Evolutionary conservation across 2,888 invertebrate species (phyloP), one percentile per base, ranked within the genome.

Genomic region (Tetragnatha montana): DNA sequence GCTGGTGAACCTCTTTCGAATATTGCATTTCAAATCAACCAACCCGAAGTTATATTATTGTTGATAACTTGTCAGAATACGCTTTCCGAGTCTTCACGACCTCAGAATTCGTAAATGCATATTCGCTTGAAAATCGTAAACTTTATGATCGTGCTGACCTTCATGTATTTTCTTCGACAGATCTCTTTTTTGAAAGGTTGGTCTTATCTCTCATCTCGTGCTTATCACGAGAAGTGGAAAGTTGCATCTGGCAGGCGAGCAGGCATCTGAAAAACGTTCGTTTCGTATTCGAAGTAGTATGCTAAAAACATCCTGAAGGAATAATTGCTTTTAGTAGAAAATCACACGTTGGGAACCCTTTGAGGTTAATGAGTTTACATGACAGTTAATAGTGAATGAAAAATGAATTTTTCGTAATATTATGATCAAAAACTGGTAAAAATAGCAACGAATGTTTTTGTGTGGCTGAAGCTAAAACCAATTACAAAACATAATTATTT

Each of bases 121-220:
- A 22, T 60, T 75, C 60, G 17, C 4, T 35, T 35, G 1, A 4
- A 35, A 35, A 35, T 60, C 21, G 78, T 60, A 60, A 60, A 78
- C 60, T 78, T 50, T 50, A 10, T n/a, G 49, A 50, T 76, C 60
- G 60, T 78, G 60, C 22, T 78, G 60, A 78, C 78, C 78, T 78
- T 78, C 78, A 60, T 21, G 22, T 22, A 60, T 60, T 78, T 60
- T 51, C 60, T 60, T 21, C 21, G 22, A 8, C 21, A 78, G 78
- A 22, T 35, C 60, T 22, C 60, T 78, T 78, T 60, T 60, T 78
- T 51, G 60, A 35, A 35, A 35, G 35, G 35, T 35, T 35, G 35
- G 78, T 60, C 78, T 78, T 78, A 75, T 75, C 47, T 75, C 49
- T 75, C 49, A 78, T 78, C 78, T 78, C 60, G 17, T 51, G 60